phyloP scores from a whole-genome alignment of 2,797 vertebrate genomes.

The Spea hammondii region DNA sequence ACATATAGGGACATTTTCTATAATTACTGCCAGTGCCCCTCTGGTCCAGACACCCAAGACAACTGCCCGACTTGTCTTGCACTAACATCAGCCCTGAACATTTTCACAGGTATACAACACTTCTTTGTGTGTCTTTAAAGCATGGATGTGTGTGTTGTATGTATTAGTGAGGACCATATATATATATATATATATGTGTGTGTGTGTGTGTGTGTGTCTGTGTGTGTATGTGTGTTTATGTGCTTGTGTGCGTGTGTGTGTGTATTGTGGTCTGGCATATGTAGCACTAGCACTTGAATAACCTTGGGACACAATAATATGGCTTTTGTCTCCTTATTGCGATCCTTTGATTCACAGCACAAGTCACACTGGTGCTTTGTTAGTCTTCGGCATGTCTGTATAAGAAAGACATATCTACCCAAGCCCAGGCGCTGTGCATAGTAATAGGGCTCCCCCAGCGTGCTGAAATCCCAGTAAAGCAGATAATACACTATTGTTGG shows the following conservation, averaged over 20 bases:
- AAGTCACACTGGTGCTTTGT: slow-evolving; percentile 25
- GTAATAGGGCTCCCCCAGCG: slow-evolving; percentile 24
- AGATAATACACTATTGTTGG: slow-evolving; percentile 31
- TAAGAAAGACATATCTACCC: slow-evolving; percentile 30
- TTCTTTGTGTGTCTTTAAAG: background rate
- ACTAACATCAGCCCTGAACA: too few species aligned
- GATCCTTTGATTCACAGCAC: slow-evolving; percentile 19
- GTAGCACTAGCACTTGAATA: background rate
- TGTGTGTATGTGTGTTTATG: background rate
- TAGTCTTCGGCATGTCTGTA: slow-evolving; percentile 33
- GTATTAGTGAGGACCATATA: background rate
- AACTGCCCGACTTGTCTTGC: too few species aligned
- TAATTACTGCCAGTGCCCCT: too few species aligned
- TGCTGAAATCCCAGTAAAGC: slow-evolving; percentile 17
- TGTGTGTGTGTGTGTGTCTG: background rate
- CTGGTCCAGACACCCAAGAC: too few species aligned
- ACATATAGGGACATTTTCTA: too few species aligned
- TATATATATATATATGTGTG: background rate
- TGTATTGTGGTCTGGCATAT: too few species aligned
- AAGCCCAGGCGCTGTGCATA: slow-evolving; percentile 22
- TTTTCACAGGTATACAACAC: too few species aligned
- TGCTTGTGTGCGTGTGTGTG: background rate
- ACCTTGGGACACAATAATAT: slow-evolving; percentile 29
- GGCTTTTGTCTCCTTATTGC: slow-evolving; percentile 9
- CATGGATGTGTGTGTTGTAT: background rate